Percentiles rank a stretch among this genome's conserved stretches.
Evolutionary conservation across 2,888 invertebrate species (phyloP).

Genomic region (Hipparchia sbordonii): DNA sequence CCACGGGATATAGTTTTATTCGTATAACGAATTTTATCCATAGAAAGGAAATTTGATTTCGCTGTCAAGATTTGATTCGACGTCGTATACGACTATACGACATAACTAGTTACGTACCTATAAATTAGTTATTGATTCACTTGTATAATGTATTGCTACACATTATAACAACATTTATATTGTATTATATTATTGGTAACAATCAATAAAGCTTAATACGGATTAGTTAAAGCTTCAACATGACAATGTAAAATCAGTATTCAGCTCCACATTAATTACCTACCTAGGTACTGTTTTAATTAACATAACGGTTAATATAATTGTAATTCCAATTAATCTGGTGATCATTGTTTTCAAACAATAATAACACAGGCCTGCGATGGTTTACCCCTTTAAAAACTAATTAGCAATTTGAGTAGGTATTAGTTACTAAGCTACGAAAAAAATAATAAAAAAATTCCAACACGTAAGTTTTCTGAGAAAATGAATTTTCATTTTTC

Average conservation of each 20-base stretch:
- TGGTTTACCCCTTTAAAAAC: too few species aligned
- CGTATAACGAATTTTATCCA: not conserved
- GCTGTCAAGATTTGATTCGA: not conserved
- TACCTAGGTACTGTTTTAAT: slow-evolving; percentile 8
- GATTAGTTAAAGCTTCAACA: slow-evolving; percentile 20
- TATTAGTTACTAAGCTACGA: too few species aligned
- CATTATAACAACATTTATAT: too few species aligned
- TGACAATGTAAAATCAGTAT: slow-evolving; percentile 22
- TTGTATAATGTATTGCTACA: not conserved
- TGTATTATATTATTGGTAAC: not conserved
- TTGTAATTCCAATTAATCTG: slow-evolving; percentile 1
- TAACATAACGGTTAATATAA: slow-evolving; percentile 11
- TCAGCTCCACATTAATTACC: slow-evolving; percentile 15
- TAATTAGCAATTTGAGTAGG: too few species aligned
- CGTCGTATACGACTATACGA: too few species aligned
- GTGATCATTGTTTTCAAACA: not conserved
- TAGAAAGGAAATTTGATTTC: not conserved
- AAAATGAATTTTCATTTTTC: too few species aligned
- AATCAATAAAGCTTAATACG: slow-evolving; percentile 22
- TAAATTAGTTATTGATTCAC: not conserved
- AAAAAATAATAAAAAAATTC: too few species aligned
- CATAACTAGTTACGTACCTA: not conserved
- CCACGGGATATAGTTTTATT: not conserved
- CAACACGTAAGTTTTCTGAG: too few species aligned
- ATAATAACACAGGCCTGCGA: too few species aligned